These are phyloP conservation scores for Origma solitaria DNA, from an alignment of 2,113 vertebrate genomes.

Conservation along the genomic window DNA sequence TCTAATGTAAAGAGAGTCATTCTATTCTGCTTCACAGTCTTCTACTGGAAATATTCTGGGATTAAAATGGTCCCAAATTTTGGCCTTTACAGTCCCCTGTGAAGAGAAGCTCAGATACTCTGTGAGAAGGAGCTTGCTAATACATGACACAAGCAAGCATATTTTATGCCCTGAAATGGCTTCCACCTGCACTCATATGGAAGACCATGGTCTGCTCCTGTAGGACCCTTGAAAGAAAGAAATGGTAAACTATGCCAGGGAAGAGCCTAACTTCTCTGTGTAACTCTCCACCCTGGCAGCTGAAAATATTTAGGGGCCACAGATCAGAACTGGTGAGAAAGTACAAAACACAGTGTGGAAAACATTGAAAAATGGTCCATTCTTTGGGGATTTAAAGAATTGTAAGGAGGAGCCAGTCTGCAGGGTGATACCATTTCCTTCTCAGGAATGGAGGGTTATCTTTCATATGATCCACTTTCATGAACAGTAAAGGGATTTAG, in stretches of 20 bases:
- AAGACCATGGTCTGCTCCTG: neutral
- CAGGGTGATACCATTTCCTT: neutral
- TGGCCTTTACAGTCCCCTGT: neutral
- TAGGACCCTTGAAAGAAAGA: neutral
- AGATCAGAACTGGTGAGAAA: neutral
- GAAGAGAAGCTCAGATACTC: neutral
- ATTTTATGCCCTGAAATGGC: neutral
- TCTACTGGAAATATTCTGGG: neutral
- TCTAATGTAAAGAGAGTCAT: neutral
- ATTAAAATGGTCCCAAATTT: neutral
- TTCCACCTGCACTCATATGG: neutral
- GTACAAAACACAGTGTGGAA: fast-evolving
- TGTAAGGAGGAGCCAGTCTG: neutral
- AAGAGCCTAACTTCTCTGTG: neutral
- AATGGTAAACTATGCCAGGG: neutral
- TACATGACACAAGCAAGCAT: neutral
- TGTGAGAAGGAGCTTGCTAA: neutral
- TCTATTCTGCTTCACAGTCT: neutral
- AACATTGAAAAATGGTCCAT: neutral
- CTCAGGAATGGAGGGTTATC: neutral
- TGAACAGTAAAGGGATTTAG: neutral
- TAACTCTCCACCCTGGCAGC: neutral
- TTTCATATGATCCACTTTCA: neutral
- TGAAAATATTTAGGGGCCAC: neutral
- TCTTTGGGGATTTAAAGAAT: neutral